A percentile compares a stretch with the other conserved stretches of the same genome.
These are phyloP conservation scores for Otolemur garnettii DNA, from an alignment of 2,113 vertebrate genomes.

Conservation along the genomic window DNA sequence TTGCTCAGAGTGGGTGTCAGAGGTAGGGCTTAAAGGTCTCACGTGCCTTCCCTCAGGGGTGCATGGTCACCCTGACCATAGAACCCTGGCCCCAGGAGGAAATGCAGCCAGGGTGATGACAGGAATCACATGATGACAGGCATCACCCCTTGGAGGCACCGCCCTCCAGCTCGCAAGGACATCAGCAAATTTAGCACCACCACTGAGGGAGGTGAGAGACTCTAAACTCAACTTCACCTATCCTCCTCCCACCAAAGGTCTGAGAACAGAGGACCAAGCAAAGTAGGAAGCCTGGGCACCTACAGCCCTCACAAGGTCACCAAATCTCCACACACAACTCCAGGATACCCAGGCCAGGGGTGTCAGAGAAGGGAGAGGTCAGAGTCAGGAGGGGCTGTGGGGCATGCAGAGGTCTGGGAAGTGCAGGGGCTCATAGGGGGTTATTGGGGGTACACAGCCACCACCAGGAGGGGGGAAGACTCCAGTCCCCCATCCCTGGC, in stretches of 20 bases:
- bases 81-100: not conserved
- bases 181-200: not conserved
- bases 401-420: not conserved
- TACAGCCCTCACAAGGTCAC: not conserved
- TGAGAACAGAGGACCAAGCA: not conserved
- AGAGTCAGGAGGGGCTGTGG: not conserved
- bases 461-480: not conserved
- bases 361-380: not conserved
- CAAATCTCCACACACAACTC: not conserved
- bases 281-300: not conserved
- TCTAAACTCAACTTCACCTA: not conserved
- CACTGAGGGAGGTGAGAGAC: not conserved
- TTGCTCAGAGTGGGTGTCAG: no score
- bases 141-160: not conserved
- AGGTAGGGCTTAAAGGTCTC: not conserved
- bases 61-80: no score
- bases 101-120: no score
- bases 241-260: not conserved
- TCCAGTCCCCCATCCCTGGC: not conserved
- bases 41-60: fast-evolving
- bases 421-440: not conserved
- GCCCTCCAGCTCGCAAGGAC: not conserved
- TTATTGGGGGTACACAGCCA: not conserved
- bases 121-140: no score
- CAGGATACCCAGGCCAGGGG: not conserved